These are phyloP conservation scores for Babyrousa celebensis DNA, from an alignment of 2,797 vertebrate species.

Conservation along the genomic window DNA sequence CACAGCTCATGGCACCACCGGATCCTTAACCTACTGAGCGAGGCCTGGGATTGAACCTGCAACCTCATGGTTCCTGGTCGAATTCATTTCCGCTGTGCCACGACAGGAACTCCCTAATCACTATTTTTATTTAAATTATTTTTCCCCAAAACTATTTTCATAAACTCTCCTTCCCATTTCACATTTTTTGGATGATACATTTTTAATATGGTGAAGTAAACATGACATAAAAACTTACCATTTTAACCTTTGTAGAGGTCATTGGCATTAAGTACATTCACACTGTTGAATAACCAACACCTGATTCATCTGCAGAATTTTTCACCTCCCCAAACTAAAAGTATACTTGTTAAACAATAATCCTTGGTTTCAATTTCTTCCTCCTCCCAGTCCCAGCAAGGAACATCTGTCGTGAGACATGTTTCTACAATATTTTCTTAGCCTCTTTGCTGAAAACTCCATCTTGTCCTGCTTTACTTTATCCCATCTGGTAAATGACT, in stretches of 20 bases:
- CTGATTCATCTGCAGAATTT: not conserved
- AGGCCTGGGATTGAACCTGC: too few relatives aligned
- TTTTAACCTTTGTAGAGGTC: not conserved
- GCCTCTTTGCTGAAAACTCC: too few relatives aligned
- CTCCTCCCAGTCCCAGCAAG: not conserved
- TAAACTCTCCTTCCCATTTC: not conserved
- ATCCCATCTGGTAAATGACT: too few relatives aligned
- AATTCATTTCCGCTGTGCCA: too few relatives aligned
- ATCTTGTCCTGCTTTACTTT: too few relatives aligned
- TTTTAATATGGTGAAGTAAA: not conserved
- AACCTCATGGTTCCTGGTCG: too few relatives aligned
- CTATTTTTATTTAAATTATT: not conserved
- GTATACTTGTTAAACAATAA: not conserved
- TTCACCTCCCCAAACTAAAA: not conserved
- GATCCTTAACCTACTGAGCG: too few relatives aligned
- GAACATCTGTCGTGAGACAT: too few relatives aligned
- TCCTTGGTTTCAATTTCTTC: not conserved
- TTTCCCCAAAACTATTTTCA: not conserved
- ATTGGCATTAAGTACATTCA: not conserved
- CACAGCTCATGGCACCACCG: accelerated
- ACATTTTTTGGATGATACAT: not conserved
- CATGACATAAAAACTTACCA: not conserved
- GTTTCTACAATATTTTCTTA: too few relatives aligned
- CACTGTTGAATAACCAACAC: not conserved
- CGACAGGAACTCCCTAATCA: not conserved